phyloP scores from a whole-genome alignment of 2,797 vertebrate species.

The Oreochromis mossambicus region DNA sequence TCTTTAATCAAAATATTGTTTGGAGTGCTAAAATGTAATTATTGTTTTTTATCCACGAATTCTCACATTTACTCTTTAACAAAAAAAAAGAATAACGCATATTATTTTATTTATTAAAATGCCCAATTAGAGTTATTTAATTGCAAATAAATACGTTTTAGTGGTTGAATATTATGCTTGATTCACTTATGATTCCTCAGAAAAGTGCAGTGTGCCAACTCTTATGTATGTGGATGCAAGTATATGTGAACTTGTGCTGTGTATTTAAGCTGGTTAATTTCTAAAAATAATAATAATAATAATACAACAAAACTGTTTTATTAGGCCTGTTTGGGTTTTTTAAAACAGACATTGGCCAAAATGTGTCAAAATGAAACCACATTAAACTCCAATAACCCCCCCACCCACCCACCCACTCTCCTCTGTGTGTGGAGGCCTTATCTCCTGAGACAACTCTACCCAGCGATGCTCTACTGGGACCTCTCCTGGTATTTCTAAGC shows the following conservation, averaged over 20 bases:
- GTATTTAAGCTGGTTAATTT: background rate
- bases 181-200: background rate
- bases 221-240: background rate
- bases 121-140: background rate
- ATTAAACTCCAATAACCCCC: background rate
- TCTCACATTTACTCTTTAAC: background rate
- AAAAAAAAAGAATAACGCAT: background rate
- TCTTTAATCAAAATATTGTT: rapidly evolving
- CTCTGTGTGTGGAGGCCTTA: background rate
- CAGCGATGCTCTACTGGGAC: slow-evolving; percentile 28
- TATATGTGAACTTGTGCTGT: background rate
- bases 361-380: background rate
- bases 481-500: slow-evolving; percentile 34
- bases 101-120: background rate
- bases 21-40: background rate
- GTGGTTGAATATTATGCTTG: background rate
- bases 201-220: background rate
- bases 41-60: background rate
- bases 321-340: background rate
- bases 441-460: slow-evolving; percentile 22
- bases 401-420: background rate
- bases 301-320: background rate
- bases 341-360: background rate
- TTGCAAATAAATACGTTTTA: background rate
- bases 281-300: background rate